A percentile compares a stretch with the other conserved stretches of the same genome.
Conservation (phyloP, 2,113 vertebrate species). For the Myotis yumanensis region DNA sequence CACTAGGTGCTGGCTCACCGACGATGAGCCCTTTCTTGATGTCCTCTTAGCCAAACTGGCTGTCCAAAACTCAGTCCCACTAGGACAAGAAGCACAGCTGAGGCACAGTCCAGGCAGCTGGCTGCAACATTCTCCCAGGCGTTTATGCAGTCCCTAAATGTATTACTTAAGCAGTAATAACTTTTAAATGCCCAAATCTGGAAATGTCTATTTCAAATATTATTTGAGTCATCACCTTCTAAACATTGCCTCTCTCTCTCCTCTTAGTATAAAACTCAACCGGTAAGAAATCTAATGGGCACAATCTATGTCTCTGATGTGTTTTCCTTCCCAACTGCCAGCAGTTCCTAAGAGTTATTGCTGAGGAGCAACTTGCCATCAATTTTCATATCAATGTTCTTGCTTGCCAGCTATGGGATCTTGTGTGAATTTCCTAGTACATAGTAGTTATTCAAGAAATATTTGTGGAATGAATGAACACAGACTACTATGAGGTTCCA, state of each 20-base stretch:
- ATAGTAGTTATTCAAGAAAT: not conserved
- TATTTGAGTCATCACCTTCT: not conserved
- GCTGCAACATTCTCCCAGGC: not conserved
- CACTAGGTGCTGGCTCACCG: not conserved
- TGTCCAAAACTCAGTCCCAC: not conserved
- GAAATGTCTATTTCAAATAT: not conserved
- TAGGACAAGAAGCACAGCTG: not conserved
- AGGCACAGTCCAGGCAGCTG: not conserved
- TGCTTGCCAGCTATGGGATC: not conserved
- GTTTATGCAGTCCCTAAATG: not conserved
- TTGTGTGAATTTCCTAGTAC: not conserved
- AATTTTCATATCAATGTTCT: not conserved
- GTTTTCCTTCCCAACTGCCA: constrained; percentile 28
- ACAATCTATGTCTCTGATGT: constrained; percentile 17
- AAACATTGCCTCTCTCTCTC: not conserved
- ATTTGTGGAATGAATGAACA: not conserved
- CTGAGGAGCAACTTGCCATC: not conserved
- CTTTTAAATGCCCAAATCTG: not conserved
- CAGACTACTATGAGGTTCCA: not conserved
- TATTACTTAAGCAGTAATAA: constrained; percentile 12
- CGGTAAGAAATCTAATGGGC: constrained; percentile 26
- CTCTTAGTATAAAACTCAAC: constrained; percentile 18
- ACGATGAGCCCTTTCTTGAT: not conserved
- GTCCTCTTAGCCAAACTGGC: not conserved
- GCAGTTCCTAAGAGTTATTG: constrained; percentile 26